Base-by-base conservation (phyloP, 2,113 vertebrate genomes). In the Etheostoma cragini region DNA sequence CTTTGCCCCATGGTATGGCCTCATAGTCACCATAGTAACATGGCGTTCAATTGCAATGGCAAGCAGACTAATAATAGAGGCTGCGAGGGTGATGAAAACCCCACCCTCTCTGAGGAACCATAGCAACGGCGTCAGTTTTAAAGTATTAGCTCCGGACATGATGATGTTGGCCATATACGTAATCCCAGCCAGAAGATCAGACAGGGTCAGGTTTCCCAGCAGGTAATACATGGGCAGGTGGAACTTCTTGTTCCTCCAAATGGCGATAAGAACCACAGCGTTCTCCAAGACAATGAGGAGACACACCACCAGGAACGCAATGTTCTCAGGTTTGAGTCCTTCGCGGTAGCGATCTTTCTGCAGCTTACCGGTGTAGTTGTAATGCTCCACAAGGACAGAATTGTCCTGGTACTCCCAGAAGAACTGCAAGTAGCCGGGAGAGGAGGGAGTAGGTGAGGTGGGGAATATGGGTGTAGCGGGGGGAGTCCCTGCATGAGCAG, bases 141-240 rank as follows among this genome's bases (percentile, higher is more conserved):
- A 77, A 0, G 97, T 97, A 78, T 93, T 94, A 10, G 92, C 93
- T 26, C 97, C 97, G 0, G 97, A 98, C 82, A 97, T 92, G 67
- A 96, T 56, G 70, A 98, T 96, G 90, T 98, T 98, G 78, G 95
- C 93, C 68, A 95, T 96, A 60, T 98, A 98, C 22, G 97, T 93
- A 42, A 97, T 93, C 11, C 97, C 97, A 0, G 97, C 96, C 85
- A 98, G 85, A 61, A 98, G 87, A 85, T 98, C 97, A 0, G 97
- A 98, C 46, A 98, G 84, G 17, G 97, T 96, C 78, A 98, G 94
- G 88, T 97, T 98, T 61, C 97, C 97, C 65, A 98, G 91, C 14
- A 98, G 93, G 87, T 97, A 96, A 84, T 96, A 98, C 97, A 97
- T 97, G 72, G 97, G 97, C 38, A 96, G 86, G 70, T 97, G 97